phyloP scores from a whole-genome alignment of 2,888 invertebrate genomes.

The Stegana nigrithorax region DNA sequence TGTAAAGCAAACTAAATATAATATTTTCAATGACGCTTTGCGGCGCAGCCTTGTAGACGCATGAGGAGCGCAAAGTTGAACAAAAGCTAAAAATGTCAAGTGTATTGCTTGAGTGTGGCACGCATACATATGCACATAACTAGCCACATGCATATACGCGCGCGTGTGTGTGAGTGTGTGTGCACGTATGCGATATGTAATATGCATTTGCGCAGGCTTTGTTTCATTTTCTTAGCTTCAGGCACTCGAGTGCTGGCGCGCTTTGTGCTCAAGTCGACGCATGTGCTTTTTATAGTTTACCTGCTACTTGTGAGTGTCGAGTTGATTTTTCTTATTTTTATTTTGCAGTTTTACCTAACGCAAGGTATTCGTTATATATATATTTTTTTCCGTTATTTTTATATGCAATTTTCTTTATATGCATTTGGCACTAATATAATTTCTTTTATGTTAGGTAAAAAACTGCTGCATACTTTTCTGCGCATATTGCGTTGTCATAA shows the following conservation, averaged over 20 bases:
- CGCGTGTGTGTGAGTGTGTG: neutral
- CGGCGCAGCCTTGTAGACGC: neutral
- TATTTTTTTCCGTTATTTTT: too few relatives aligned
- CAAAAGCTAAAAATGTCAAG: conserved; percentile 10
- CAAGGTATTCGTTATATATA: too few relatives aligned
- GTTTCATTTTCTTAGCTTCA: neutral
- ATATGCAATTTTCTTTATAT: neutral
- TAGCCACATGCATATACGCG: neutral
- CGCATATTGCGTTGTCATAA: too few relatives aligned
- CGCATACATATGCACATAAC: neutral
- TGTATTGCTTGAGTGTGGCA: neutral
- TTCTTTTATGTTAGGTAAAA: too few relatives aligned
- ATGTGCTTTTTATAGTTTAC: conserved; percentile 3
- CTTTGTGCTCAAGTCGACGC: neutral
- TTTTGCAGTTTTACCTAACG: neutral
- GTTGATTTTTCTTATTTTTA: neutral
- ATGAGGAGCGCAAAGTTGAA: neutral
- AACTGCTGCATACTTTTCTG: neutral
- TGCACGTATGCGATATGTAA: neutral
- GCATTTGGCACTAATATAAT: too few relatives aligned
- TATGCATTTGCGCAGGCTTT: neutral
- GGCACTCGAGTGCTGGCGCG: neutral
- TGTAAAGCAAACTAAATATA: conserved; percentile 10
- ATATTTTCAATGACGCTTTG: conserved; percentile 1
- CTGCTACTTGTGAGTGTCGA: neutral